phyloP scores from a whole-genome alignment of 2,888 invertebrate genomes.

The Drosophila emarginata region DNA sequence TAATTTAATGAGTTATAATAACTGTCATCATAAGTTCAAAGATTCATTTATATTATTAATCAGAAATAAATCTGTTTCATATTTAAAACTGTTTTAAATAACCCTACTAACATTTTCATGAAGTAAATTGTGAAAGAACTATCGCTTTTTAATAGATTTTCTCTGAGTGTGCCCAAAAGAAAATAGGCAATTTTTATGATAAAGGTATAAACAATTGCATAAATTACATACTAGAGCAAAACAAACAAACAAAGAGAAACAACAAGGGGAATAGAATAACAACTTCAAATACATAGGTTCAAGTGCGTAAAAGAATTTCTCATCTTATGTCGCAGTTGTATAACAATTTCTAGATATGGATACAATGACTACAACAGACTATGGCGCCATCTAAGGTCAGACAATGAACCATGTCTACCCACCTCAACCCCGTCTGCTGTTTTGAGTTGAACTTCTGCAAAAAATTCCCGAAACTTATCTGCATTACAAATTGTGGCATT shows the following conservation, averaged over 20 bases:
- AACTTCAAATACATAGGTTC: conserved; percentile 18
- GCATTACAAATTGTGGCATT: conserved; percentile 53
- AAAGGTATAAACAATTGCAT: conserved; percentile 3
- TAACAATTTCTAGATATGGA: conserved; percentile 9
- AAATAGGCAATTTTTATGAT: neutral
- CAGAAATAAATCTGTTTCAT: too few relatives aligned
- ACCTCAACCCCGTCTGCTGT: neutral
- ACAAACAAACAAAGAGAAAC: conserved; percentile 2
- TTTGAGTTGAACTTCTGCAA: conserved; percentile 49
- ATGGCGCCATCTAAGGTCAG: conserved; percentile 71
- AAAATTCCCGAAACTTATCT: conserved; percentile 45
- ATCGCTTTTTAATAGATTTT: neutral
- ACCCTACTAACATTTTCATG: too few relatives aligned
- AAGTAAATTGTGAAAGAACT: neutral
- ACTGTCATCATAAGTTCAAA: too few relatives aligned
- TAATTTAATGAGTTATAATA: too few relatives aligned
- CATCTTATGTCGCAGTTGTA: conserved; percentile 7
- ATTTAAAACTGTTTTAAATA: too few relatives aligned
- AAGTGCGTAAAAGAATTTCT: conserved; percentile 28
- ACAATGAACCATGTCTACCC: conserved; percentile 53
- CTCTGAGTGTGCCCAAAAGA: neutral
- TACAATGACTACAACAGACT: conserved; percentile 5
- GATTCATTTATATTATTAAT: too few relatives aligned
- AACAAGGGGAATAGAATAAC: conserved; percentile 26
- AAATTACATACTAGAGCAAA: conserved; percentile 4